Base-by-base conservation (phyloP, 2,797 vertebrate species). In the Garrulus glandarius region DNA sequence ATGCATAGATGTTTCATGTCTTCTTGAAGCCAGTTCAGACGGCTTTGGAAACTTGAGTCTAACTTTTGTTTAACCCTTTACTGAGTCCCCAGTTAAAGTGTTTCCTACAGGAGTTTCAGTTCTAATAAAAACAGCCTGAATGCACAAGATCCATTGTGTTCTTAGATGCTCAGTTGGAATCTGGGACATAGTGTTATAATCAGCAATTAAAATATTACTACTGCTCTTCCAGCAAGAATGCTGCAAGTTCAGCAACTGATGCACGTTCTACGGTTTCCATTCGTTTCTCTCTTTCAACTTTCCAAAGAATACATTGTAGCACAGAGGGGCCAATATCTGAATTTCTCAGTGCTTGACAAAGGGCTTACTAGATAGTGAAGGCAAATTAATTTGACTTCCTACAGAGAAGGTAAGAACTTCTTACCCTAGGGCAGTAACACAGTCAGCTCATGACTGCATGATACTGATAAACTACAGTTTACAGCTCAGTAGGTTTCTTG, bases 11-110 rank as follows among this genome's bases (percentile, higher is more conserved):
- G 96, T 97, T 98, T 97, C 92, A 52, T 91, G 96, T 95, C 95
- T 95, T 97, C 96, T 96, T 96, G 95, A 98, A 97, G 93, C 88
- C 97, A 96, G 94, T 98, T 98, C 96, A 97, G 64, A 97, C 95
- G 83, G 76, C 83, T 96, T 96, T 95, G 82, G 95, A 95, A 97
- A 96, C 85, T 82, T 90, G 52, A 84, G 74, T 92, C 78, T 92
- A 93, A 91, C 87, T 96, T 96, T 83, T 81, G 50, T 94, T 98
- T 97, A 97, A 97, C 82, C 82, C 81, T 93, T 93, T 76, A 34
- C 24, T 95, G 23, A 19, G 44, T 39, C 23, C 30, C 26, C 43
- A 34, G 24, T 76, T 65, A 60, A 84, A 75, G 10, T n/a, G 21
- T 77, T 91, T 64, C 67, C 90, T 82, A 15, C 41, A 47, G 65